These are phyloP conservation scores for Lasioglossum albipes DNA, from an alignment of 1,140 invertebrate species.

Conservation along the genomic window DNA sequence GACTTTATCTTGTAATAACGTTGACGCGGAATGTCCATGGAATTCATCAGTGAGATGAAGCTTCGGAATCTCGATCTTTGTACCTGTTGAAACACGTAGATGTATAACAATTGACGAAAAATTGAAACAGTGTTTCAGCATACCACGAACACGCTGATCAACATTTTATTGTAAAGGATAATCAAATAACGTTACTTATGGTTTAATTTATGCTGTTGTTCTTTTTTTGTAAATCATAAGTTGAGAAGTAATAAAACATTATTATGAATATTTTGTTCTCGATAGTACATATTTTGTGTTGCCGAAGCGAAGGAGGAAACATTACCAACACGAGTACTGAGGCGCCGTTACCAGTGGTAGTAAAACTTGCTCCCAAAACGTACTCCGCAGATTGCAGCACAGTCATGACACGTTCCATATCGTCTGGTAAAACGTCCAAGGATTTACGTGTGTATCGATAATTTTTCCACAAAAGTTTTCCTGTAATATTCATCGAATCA, in stretches of 20 bases:
- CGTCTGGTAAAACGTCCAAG: slow-evolving; percentile 9
- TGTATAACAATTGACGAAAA: not conserved
- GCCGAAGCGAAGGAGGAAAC: not conserved
- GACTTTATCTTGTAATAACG: not conserved
- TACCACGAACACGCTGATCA: not conserved
- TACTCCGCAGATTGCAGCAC: slow-evolving; percentile 1
- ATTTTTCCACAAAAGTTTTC: slow-evolving; percentile 32
- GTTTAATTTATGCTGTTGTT: not conserved
- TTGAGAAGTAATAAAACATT: not conserved
- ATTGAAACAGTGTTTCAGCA: not conserved
- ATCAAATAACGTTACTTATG: not conserved
- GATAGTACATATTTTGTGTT: not conserved
- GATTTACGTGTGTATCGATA: slow-evolving; percentile 11
- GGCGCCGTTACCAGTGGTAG: slow-evolving; percentile 9
- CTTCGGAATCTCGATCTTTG: slow-evolving; percentile 24
- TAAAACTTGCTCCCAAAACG: slow-evolving; percentile 15
- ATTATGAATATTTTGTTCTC: not conserved
- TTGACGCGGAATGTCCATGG: slow-evolving; percentile 2
- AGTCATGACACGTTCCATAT: slow-evolving; percentile 26
- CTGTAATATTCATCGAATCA: slow-evolving; percentile 18
- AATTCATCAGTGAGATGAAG: not conserved
- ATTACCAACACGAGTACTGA: slow-evolving; percentile 45
- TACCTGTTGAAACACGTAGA: slow-evolving; percentile 24
- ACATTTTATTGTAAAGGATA: not conserved
- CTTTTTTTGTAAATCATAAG: not conserved